Base-by-base conservation (phyloP, 2,888 invertebrate genomes). In the Spisula solida region DNA sequence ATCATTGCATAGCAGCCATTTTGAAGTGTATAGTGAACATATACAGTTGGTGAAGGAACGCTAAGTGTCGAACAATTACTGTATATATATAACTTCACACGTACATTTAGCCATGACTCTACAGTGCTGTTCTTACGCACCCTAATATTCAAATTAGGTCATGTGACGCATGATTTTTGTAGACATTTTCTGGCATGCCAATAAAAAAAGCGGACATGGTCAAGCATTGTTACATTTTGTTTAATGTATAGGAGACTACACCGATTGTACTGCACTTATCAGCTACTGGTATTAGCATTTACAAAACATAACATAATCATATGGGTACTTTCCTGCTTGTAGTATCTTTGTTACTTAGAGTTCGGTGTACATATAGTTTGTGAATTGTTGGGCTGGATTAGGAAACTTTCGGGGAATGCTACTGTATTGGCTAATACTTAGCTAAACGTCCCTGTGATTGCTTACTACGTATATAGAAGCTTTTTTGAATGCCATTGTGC, bases 71-170 rank as follows among this genome's bases (percentile, higher is more conserved):
- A 85, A 79, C 85, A 78, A 78, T 85, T 85, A 85, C 75, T 84
- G 78, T 79, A 85, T 85, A 41, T 41, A n/a, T 41, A 85, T 85
- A 85, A 85, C 85, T 85, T 85, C 85, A 85, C 85, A 78, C 48
- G 51, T 79, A 56, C 51, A 56, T 56, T 70, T 75, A 75, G 75
- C 75, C 31, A 75, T 75, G 75, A 75, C 75, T 78, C 85, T 85
- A 85, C 75, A 78, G 55, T 84, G 31, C 84, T 75, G 82, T 82
- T 82, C 79, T 82, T 82, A 25, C 51, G 79, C 87, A 87, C 87
- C 87, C 78, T 87, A 87, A 82, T 87, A 87, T 82, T 87, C 82
- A 55, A 87, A 75, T 41, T 84, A 84, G 85, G 85, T 79, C 85
- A 85, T 85, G 85, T 85, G 85, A 79, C 85, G 85, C 85, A 85